phyloP scores from a whole-genome alignment of 2,797 vertebrate genomes.

The Sebastiscus tertius region DNA sequence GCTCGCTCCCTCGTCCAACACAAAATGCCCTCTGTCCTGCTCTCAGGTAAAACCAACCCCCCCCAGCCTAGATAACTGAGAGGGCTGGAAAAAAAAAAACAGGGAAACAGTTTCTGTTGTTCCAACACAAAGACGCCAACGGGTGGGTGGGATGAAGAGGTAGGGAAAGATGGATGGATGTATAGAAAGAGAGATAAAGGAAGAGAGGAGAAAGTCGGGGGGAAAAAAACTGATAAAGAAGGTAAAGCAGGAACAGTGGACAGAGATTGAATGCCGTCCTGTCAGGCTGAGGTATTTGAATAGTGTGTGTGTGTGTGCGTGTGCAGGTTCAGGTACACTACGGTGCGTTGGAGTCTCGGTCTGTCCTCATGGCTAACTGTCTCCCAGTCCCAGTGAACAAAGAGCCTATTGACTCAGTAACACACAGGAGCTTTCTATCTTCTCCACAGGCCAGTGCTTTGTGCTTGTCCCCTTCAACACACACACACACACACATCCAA shows the following conservation, averaged over 20 bases:
- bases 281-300: conserved; percentile 29
- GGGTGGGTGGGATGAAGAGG: conserved; percentile 21
- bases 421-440: conserved; percentile 79
- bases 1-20: conserved; percentile 45
- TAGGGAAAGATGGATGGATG: conserved; percentile 1
- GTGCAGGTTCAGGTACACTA: conserved; percentile 85
- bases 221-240: conserved; percentile 9
- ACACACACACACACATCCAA: conserved; percentile 14
- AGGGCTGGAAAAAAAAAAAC: conserved; percentile 14
- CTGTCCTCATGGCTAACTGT: conserved; percentile 81
- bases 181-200: not conserved
- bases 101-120: conserved; percentile 63
- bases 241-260: conserved; percentile 3
- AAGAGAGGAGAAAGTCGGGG: not conserved
- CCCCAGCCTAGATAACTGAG: conserved; percentile 30
- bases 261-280: conserved; percentile 25
- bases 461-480: conserved; percentile 47
- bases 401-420: conserved; percentile 90
- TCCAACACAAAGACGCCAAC: conserved; percentile 63
- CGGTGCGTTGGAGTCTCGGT: conserved; percentile 74
- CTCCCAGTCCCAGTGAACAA: conserved; percentile 89
- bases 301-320: conserved; percentile 35
- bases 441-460: conserved; percentile 82
- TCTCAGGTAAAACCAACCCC: conserved; percentile 55
- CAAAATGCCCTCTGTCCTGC: conserved; percentile 70